A percentile compares a stretch with the other conserved stretches of the same genome.
Evolutionary conservation across 2,888 invertebrate species (phyloP).

Genomic region (Nematopogon swammerdamellus): DNA sequence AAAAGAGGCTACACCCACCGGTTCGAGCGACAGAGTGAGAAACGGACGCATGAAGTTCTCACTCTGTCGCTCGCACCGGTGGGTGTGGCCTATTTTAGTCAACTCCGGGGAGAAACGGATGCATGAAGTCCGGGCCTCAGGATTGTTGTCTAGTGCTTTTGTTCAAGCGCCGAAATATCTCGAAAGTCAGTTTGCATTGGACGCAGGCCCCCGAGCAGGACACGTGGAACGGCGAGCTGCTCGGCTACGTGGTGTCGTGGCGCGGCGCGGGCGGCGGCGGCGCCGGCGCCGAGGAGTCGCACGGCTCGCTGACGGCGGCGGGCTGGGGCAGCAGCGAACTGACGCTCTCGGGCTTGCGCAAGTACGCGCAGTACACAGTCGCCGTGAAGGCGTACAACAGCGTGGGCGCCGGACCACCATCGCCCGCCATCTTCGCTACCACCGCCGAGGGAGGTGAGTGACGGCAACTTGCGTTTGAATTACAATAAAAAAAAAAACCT

Average conservation of each 20-base stretch:
- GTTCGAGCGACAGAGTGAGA: no score
- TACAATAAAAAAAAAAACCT: no score
- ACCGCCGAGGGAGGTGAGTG: conserved; percentile 72
- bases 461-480: no score
- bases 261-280: conserved; percentile 20
- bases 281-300: conserved; percentile 12
- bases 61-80: no score
- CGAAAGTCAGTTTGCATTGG: no score
- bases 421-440: conserved; percentile 65
- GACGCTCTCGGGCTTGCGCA: conserved; percentile 60
- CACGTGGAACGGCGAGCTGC: conserved; percentile 69
- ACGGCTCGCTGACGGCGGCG: conserved; percentile 48
- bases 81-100: no score
- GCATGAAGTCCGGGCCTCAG: no score
- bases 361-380: conserved; percentile 75
- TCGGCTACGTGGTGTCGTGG: conserved; percentile 70
- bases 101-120: no score
- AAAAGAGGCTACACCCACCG: no score
- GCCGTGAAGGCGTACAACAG: conserved; percentile 77
- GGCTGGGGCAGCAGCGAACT: conserved; percentile 65
- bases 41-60: no score
- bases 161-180: no score
- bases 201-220: conserved; percentile 63
- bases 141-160: no score
- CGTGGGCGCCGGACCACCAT: conserved; percentile 76